Evolutionary conservation across 2,113 vertebrate species (phyloP).

Genomic region (Sebastes schlegelii): DNA sequence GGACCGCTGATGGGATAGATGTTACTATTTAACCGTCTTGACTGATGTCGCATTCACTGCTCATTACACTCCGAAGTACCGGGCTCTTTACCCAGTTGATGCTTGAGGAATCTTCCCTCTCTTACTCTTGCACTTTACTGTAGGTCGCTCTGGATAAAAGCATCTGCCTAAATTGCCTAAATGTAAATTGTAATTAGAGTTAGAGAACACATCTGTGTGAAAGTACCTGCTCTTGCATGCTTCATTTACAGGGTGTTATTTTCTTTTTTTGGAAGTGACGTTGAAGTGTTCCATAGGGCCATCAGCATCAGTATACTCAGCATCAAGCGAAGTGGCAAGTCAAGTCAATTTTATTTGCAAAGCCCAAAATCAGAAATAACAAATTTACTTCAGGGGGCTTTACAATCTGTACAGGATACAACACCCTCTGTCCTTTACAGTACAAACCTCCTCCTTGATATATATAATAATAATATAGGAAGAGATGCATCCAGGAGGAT

Average conservation of each 20-base stretch:
- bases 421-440: too few species aligned
- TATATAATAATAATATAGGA: too few species aligned
- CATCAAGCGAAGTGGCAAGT: neutral
- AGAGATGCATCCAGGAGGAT: too few species aligned
- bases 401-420: too few species aligned
- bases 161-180: constrained; percentile 4
- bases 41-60: constrained; percentile 6
- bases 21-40: constrained; percentile 10
- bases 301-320: neutral
- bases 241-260: constrained; percentile 13
- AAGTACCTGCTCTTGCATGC: constrained; percentile 13
- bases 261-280: neutral
- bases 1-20: constrained; percentile 1
- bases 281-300: neutral
- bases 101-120: constrained; percentile 12
- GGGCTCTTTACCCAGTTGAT: constrained; percentile 15
- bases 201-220: constrained; percentile 16
- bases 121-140: neutral
- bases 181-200: constrained; percentile 26
- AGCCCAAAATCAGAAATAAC: too few species aligned
- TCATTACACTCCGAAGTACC: constrained; percentile 9
- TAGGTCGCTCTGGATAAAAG: constrained; percentile 11
- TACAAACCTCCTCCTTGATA: too few species aligned
- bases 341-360: too few species aligned
- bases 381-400: too few species aligned